Evolutionary conservation across 1,140 invertebrate genomes (phyloP).

Genomic region (Cataglyphis hispanica): DNA sequence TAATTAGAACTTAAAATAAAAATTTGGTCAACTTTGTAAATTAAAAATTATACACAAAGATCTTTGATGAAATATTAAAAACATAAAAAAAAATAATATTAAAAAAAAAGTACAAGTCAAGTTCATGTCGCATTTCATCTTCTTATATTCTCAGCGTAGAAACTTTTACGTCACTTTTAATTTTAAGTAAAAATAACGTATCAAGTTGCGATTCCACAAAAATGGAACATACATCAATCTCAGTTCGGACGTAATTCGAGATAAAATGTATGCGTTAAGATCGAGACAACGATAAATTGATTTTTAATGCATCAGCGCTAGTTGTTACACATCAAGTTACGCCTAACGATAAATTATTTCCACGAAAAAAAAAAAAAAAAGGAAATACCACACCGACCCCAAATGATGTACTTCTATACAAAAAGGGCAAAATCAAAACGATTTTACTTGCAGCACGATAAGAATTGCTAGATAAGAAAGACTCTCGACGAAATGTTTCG

Average conservation of each 20-base stretch:
- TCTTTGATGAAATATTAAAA: neutral
- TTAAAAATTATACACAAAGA: neutral
- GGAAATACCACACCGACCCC: slow-evolving; percentile 23
- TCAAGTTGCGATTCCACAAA: slow-evolving; percentile 3
- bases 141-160: neutral
- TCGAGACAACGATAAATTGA: slow-evolving; percentile 42
- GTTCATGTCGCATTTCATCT: neutral
- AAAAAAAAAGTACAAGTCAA: slow-evolving; percentile 14
- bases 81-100: too few species aligned
- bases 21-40: neutral
- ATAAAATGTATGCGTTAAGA: neutral
- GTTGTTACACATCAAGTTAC: slow-evolving; percentile 16
- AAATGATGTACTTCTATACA: slow-evolving; percentile 29
- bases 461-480: slow-evolving; percentile 80
- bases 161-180: neutral
- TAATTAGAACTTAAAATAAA: neutral
- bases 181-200: neutral
- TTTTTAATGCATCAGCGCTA: slow-evolving; percentile 20
- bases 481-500: slow-evolving; percentile 55
- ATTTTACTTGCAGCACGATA: slow-evolving; percentile 79
- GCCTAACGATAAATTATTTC: slow-evolving; percentile 31
- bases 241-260: neutral
- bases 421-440: slow-evolving; percentile 52
- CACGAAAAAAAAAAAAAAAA: neutral
- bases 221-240: neutral